Conservation (phyloP, 1,140 invertebrate species). For the Saccostrea cuccullata region DNA sequence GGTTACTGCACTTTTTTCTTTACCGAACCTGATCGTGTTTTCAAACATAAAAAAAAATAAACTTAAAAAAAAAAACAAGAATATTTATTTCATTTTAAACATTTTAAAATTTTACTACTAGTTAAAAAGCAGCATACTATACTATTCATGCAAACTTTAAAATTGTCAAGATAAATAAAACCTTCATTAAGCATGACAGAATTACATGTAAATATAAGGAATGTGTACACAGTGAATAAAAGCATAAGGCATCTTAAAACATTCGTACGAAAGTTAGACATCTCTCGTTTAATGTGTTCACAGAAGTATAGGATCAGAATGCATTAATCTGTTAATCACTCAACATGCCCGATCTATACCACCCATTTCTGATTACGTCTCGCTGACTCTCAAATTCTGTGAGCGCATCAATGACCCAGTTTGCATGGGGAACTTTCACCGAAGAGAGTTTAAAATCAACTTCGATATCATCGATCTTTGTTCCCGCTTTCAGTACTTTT, state of each 20-base stretch:
- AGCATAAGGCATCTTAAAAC: background rate
- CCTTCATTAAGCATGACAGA: background rate
- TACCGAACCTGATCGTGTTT: background rate
- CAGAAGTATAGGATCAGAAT: background rate
- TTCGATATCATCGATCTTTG: no score
- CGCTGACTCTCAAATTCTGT: no score
- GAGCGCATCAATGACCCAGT: no score
- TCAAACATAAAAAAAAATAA: no score
- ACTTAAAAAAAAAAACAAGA: background rate
- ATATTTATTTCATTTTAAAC: background rate
- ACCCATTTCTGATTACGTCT: background rate
- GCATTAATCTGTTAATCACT: background rate
- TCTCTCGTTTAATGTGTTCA: background rate
- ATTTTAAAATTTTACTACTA: no score
- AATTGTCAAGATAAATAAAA: background rate
- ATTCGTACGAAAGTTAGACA: background rate
- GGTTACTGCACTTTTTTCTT: background rate
- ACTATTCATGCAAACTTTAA: background rate
- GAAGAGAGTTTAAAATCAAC: no score
- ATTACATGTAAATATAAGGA: background rate
- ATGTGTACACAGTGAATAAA: background rate
- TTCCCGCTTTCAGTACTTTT: no score
- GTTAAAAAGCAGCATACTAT: no score
- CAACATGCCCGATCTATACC: background rate
- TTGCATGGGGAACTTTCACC: no score